phyloP scores from a whole-genome alignment of 2,888 invertebrate genomes.

The Stenichneumon culpator region DNA sequence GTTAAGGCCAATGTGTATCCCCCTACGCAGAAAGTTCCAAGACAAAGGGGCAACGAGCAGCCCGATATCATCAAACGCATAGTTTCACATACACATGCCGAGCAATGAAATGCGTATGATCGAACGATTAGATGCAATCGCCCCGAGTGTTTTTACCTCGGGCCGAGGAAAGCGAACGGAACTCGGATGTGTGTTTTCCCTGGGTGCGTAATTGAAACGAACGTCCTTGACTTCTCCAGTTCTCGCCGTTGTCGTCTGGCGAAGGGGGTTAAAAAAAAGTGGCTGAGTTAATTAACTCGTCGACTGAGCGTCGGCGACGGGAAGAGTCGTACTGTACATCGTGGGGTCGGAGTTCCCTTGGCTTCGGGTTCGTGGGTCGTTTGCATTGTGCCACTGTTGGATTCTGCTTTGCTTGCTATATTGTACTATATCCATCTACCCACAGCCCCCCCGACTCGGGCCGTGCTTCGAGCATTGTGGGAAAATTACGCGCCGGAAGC shows the following conservation, averaged over 20 bases:
- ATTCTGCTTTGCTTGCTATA: slow-evolving; percentile 8
- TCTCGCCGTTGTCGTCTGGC: neutral
- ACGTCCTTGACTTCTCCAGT: slow-evolving; percentile 50
- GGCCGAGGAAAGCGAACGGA: slow-evolving; percentile 35
- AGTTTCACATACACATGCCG: neutral
- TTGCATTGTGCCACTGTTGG: slow-evolving; percentile 14
- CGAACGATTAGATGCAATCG: slow-evolving; percentile 59
- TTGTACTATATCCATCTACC: neutral
- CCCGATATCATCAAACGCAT: slow-evolving; percentile 17
- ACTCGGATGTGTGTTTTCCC: slow-evolving; percentile 27
- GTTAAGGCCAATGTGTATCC: neutral
- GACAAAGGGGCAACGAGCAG: slow-evolving; percentile 31
- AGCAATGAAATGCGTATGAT: slow-evolving; percentile 42
- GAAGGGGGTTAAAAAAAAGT: slow-evolving; percentile 20
- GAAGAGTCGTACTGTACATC: neutral
- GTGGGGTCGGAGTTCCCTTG: slow-evolving; percentile 11
- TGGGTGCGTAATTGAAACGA: slow-evolving; percentile 19
- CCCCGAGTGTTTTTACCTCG: neutral
- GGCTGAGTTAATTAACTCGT: slow-evolving; percentile 39
- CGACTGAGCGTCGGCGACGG: slow-evolving; percentile 26
- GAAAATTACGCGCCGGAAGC: slow-evolving; percentile 76
- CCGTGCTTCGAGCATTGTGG: slow-evolving; percentile 68
- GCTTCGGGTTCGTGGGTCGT: slow-evolving; percentile 25
- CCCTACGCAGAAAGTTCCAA: slow-evolving; percentile 6
- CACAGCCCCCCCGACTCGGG: slow-evolving; percentile 13